These are phyloP conservation scores for Drosophila antonietae DNA, from an alignment of 2,888 invertebrate genomes.

Conservation along the genomic window DNA sequence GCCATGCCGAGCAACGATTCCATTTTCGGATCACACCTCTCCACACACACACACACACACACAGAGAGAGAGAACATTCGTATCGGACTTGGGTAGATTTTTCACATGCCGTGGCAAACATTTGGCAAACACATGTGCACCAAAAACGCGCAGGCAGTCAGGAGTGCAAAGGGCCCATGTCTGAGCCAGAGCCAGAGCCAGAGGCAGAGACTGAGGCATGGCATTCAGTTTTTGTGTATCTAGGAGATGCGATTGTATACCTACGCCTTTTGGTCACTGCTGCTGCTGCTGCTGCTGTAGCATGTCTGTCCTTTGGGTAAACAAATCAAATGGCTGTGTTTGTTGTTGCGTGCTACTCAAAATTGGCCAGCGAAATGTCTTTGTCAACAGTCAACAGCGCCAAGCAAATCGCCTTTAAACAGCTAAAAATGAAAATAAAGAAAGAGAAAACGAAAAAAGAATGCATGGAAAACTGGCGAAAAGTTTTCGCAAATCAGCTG, in stretches of 20 bases:
- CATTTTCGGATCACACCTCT: slow-evolving; percentile 70
- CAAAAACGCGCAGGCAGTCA: slow-evolving; percentile 66
- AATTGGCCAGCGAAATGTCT: slow-evolving; percentile 77
- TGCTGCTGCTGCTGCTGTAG: slow-evolving; percentile 60
- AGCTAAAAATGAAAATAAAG: slow-evolving; percentile 37
- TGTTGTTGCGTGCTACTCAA: slow-evolving; percentile 54
- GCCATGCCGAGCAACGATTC: slow-evolving; percentile 41
- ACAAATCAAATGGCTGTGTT: slow-evolving; percentile 76
- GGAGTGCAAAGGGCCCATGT: slow-evolving; percentile 37
- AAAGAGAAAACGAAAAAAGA: slow-evolving; percentile 14
- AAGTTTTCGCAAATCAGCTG: slow-evolving; percentile 78
- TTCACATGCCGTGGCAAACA: slow-evolving; percentile 82
- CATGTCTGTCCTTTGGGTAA: slow-evolving; percentile 58
- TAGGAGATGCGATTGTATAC: slow-evolving; percentile 54
- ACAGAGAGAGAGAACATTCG: slow-evolving; percentile 34
- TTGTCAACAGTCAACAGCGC: slow-evolving; percentile 68
- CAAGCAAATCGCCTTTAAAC: slow-evolving; percentile 71
- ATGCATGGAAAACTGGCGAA: slow-evolving; percentile 54
- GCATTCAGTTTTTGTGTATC: slow-evolving; percentile 39
- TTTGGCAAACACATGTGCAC: slow-evolving; percentile 84
- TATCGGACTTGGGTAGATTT: slow-evolving; percentile 61
- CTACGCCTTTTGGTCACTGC: slow-evolving; percentile 79
- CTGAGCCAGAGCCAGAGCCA: neutral
- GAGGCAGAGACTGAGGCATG: slow-evolving; percentile 29
- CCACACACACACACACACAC: slow-evolving; percentile 19